A percentile compares a stretch with the other conserved stretches of the same genome.
Evolutionary conservation across 2,888 invertebrate genomes (phyloP).

Genomic region (Caenorhabditis virilis): DNA sequence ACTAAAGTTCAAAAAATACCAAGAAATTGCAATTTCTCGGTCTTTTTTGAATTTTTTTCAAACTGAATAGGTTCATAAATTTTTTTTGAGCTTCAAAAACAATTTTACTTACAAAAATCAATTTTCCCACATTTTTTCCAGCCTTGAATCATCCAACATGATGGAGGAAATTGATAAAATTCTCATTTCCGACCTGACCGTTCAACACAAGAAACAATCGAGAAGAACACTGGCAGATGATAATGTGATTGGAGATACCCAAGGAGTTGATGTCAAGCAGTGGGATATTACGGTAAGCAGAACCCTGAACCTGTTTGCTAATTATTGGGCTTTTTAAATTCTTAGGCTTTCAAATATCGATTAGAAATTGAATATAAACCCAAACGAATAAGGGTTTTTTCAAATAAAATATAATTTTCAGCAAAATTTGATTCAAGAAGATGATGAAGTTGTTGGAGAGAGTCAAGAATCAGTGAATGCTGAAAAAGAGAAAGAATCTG

Average conservation of each 20-base stretch:
- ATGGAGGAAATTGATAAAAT: no score
- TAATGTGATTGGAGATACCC: slow-evolving; percentile 6
- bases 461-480: neutral
- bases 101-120: no score
- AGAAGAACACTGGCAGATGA: slow-evolving; percentile 4
- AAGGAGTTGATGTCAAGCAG: neutral
- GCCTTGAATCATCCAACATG: no score
- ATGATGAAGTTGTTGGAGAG: neutral
- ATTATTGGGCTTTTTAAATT: neutral
- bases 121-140: no score
- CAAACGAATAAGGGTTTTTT: neutral
- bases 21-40: no score
- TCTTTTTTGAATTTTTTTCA: no score
- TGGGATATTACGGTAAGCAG: slow-evolving; percentile 4
- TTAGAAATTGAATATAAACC: no score
- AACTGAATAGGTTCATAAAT: no score
- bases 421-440: slow-evolving; percentile 7
- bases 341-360: neutral
- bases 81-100: no score
- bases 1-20: no score
- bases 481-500: neutral
- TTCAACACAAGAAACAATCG: neutral
- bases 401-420: neutral
- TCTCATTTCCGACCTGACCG: no score
- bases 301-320: neutral